phyloP scores from a whole-genome alignment of 2,113 vertebrate species.

The Mesembrinibis cayennensis region DNA sequence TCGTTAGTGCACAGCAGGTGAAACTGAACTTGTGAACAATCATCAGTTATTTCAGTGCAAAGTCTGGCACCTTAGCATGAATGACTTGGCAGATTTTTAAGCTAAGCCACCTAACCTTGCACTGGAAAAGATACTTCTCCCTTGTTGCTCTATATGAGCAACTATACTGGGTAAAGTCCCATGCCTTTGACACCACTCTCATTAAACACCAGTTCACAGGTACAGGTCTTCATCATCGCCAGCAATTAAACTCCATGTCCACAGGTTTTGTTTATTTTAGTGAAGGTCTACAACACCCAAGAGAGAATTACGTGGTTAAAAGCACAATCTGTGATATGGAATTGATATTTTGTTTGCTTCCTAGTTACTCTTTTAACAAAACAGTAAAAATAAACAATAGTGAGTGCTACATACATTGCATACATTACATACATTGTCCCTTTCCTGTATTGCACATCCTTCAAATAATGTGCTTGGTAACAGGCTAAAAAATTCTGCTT shows the following conservation, averaged over 20 bases:
- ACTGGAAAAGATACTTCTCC: background rate
- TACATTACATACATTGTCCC: background rate
- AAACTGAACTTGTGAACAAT: slow-evolving; percentile 41
- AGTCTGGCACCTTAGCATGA: background rate
- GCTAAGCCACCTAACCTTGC: background rate
- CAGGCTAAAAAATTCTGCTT: background rate
- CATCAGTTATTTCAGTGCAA: background rate
- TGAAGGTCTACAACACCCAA: background rate
- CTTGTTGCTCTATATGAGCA: background rate
- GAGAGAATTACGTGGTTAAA: background rate
- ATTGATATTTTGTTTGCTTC: background rate
- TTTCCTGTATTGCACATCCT: background rate
- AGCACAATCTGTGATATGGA: background rate
- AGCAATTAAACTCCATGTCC: background rate
- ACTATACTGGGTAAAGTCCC: background rate
- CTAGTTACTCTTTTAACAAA: background rate
- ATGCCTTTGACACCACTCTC: background rate
- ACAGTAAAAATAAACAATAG: background rate
- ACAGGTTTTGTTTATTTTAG: background rate
- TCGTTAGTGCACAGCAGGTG: slow-evolving; percentile 2
- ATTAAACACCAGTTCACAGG: background rate
- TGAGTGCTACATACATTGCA: background rate
- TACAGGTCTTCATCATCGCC: background rate
- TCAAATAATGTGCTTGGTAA: background rate
- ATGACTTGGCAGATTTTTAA: background rate